A percentile compares a stretch with the other conserved stretches of the same genome.
These are phyloP conservation scores for Pica pica DNA, from an alignment of 2,113 vertebrate species.

Conservation along the genomic window DNA sequence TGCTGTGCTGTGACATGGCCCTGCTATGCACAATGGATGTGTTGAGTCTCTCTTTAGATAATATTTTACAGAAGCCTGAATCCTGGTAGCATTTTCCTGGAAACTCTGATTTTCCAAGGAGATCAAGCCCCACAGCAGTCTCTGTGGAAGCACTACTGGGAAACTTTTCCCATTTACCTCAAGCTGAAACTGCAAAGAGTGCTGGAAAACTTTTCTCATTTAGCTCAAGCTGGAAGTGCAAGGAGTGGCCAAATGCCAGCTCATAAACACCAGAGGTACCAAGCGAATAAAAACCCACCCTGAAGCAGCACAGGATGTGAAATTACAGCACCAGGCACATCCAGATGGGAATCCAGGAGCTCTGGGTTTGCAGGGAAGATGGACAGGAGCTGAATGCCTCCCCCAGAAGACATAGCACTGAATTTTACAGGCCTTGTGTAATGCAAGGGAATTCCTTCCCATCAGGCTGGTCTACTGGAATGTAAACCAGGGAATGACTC, in stretches of 20 bases:
- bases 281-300: background rate
- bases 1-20: background rate
- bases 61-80: background rate
- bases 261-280: background rate
- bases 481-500: background rate
- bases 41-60: background rate
- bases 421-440: background rate
- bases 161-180: background rate
- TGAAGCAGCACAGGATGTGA: background rate
- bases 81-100: background rate
- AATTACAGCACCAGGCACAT: background rate
- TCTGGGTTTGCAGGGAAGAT: background rate
- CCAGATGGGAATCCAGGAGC: background rate
- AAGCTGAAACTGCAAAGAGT: background rate
- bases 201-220: background rate
- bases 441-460: background rate
- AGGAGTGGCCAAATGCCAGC: background rate
- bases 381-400: background rate
- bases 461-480: background rate
- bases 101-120: background rate
- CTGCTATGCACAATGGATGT: background rate
- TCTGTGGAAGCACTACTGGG: background rate
- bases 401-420: fast-evolving
- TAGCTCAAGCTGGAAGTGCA: background rate
- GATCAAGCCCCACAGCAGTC: background rate